Evolutionary conservation across 1,140 invertebrate genomes (phyloP), one percentile per base, ranked within the genome.

Genomic region (Cherax quadricarinatus): DNA sequence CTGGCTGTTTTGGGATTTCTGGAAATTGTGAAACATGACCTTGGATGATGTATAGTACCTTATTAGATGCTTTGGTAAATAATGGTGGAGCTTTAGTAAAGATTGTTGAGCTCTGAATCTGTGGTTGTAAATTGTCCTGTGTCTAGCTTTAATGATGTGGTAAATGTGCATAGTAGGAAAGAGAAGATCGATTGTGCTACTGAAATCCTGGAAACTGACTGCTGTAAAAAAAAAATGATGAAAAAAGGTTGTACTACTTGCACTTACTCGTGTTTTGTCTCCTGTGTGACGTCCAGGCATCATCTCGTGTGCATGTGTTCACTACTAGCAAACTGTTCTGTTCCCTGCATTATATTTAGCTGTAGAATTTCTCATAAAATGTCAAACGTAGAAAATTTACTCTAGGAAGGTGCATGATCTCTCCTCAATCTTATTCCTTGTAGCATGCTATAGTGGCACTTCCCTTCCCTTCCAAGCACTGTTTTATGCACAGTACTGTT

Each of bases 11-110:
- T 5, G 14, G 66, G 66, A 7, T 12, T 12, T 70, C n/a, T 75
- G 70, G 70, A 75, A n/a, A 75, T 30, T 75, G 70, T 30, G 70
- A 75, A 75, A 75, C 9, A 41, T 75, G 70, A 75, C 70, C 70
- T 30, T 75, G 70, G 70, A 70, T 30, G 24, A 21, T 75, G 12
- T 75, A 41, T 2, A 41, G 30, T 41, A 30, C 21, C 70, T 70
- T 12, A 30, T 30, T 30, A 75, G 24, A 75, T 75, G 70, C 24
- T 24, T 75, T n/a, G 70, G 70, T 30, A 21, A 75, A 30, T 75
- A 75, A 30, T 75, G 70, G n/a, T 30, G 70, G 70, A 30, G n/a
- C 24, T 75, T 30, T 75, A n/a, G 70, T 41, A n/a, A n/a, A 12
- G 53, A 57, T 14, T 57, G 70, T 4, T 75, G n/a, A 75, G 12